Percentiles rank a stretch among this genome's conserved stretches.
phyloP scores from a whole-genome alignment of 2,888 invertebrate species.

The Amblyjoppa fuscipennis region DNA sequence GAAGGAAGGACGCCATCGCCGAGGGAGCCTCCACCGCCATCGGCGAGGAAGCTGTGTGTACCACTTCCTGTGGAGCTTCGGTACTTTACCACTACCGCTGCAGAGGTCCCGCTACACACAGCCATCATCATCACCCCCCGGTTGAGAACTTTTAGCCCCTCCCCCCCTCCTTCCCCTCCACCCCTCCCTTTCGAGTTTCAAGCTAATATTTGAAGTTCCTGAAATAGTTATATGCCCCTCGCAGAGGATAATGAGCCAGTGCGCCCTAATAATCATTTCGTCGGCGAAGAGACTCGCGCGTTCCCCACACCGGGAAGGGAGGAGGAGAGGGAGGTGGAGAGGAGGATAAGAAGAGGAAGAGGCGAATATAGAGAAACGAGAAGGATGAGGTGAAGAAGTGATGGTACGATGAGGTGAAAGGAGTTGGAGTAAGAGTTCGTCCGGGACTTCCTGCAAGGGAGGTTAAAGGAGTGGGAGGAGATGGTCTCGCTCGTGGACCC shows the following conservation, averaged over 20 bases:
- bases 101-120: slow-evolving; percentile 35
- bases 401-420: slow-evolving; percentile 39
- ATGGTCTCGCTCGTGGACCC: slow-evolving; percentile 8
- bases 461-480: background rate
- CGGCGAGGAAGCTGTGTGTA: background rate
- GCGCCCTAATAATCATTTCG: slow-evolving; percentile 76
- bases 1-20: background rate
- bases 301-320: background rate
- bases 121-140: slow-evolving; percentile 25
- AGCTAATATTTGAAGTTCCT: slow-evolving; percentile 80
- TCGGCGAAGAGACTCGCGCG: slow-evolving; percentile 9
- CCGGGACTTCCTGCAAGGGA: slow-evolving; percentile 30
- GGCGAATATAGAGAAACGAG: slow-evolving; percentile 9
- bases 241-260: slow-evolving; percentile 74
- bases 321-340: background rate
- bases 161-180: background rate
- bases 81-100: slow-evolving; percentile 44
- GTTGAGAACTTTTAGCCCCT: slow-evolving; percentile 29
- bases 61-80: slow-evolving; percentile 35
- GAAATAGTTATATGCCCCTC: slow-evolving; percentile 74
- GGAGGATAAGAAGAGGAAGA: background rate
- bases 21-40: slow-evolving; percentile 1
- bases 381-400: slow-evolving; percentile 26
- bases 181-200: slow-evolving; percentile 58
- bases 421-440: slow-evolving; percentile 37